Base-by-base conservation (phyloP, 2,113 vertebrate species). In the Cinclus cinclus region DNA sequence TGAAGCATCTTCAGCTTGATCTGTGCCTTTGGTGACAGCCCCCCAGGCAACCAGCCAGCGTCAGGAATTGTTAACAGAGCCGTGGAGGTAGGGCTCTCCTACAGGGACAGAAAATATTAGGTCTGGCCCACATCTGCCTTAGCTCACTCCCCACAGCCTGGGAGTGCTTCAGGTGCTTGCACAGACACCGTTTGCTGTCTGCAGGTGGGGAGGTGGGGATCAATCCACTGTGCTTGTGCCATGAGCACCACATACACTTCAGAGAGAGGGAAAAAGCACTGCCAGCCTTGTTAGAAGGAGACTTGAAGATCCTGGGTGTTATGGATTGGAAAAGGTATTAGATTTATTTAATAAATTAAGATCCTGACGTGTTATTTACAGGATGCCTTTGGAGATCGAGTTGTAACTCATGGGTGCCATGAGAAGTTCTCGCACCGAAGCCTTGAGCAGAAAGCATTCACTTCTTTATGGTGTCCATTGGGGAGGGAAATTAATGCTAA, bases 321-420 rank as follows among this genome's bases (percentile, higher is more conserved):
- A 70, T n/a, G 31, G 59, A 81, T 16, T 49, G 70, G 24, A 35
- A 20, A 20, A 64, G 41, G 46, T 27, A 49, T 44, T 28, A 37
- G 74, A 94, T 89, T 96, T 91, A 92, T 96, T 87, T 88, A 86
- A 87, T 52, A 67, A 90, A 63, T 90, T 62, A 69, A 65, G 81
- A 71, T 41, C 92, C 70, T 88, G 89, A 52, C 0, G 2, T 52
- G 67, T 88, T 96, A 92, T 97, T 98, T 97, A 96, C 89, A 94
- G 83, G 75, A 69, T n/a, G 50, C 44, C 75, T 95, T 89, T 74
- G 92, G 85, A 97, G 96, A 97, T 56, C 93, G 95, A 97, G 91
- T 2, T 89, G 94, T 97, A 97, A 97, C 89, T 98, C 97, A 97
- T 5, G 49, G 5, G 37, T 92, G 83, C 80, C 73, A 55, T 1